Evolutionary conservation across 1,140 invertebrate genomes (phyloP), one percentile per base, ranked within the genome.

Genomic region (Zaprionus camerounensis): DNA sequence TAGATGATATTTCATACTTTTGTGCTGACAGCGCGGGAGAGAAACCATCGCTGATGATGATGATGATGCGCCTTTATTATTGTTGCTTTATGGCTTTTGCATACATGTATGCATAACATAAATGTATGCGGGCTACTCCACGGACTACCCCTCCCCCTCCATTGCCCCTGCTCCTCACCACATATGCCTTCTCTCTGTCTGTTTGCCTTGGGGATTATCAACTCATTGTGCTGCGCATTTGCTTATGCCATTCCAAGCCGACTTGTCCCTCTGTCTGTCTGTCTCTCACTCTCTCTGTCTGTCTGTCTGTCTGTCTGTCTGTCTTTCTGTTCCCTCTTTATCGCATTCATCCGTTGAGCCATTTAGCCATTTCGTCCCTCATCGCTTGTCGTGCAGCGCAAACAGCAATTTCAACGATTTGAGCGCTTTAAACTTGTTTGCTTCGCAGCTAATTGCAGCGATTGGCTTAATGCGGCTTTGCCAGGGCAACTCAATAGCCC

Each of bases 41-140:
- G 36, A 58, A 63, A 74, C 71, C 71, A 67, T 67, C 64, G 22
- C 11, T 13, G 51, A 53, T 80, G 80, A 57, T 81, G 80, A 85
- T 88, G 84, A 88, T 88, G 84, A 88, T 88, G 84, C 88, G 84
- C 84, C 81, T 90, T 90, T 88, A 88, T 88, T 88, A 90, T 88
- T 88, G 84, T 88, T 88, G 84, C 84, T 81, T 76, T 88, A 78
- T 90, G 84, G 81, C 85, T 64, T 75, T 90, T 90, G 85, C 84
- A 87, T 86, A 82, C 67, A 71, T 81, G 71, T 78, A 80, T 80
- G 76, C 55, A 71, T 67, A 63, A 63, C 70, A 46, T 63, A 70
- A 38, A 57, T 61, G 62, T 55, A 57, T 61, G 62, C 59, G 67
- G 65, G 72, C n/a, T 38, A 34, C 31, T 34, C 31, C 31, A 34